Evolutionary conservation across 2,113 vertebrate species (phyloP).

Genomic region (Nymphicus hollandicus): DNA sequence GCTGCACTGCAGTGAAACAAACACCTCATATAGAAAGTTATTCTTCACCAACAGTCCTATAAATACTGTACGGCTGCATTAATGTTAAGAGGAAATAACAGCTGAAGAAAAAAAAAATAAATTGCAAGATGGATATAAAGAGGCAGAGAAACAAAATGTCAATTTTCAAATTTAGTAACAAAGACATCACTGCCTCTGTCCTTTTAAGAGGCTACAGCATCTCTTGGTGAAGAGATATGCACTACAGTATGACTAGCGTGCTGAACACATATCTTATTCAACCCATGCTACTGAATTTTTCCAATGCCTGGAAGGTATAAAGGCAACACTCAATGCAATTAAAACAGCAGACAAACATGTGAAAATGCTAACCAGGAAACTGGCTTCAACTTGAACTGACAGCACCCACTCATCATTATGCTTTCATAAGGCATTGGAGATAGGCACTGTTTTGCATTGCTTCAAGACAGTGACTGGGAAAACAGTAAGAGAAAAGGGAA

Average conservation of each 20-base stretch:
- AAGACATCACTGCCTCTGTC: not conserved
- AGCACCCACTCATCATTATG: not conserved
- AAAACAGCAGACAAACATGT: not conserved
- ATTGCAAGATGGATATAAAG: not conserved
- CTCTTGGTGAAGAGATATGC: not conserved
- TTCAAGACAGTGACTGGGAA: not conserved
- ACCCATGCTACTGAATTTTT: not conserved
- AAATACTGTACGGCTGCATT: not conserved
- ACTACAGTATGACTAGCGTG: not conserved
- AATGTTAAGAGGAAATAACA: not conserved
- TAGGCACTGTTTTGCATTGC: accelerated
- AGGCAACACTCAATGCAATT: not conserved
- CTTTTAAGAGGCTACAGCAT: not conserved
- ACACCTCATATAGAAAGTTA: not conserved
- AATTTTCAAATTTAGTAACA: not conserved
- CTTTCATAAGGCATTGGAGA: not conserved
- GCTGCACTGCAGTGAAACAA: not conserved
- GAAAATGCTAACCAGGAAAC: not conserved
- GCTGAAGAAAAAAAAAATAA: not conserved
- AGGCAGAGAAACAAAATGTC: not conserved
- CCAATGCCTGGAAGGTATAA: not conserved
- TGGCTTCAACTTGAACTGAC: not conserved
- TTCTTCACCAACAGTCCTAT: not conserved
- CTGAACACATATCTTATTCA: not conserved
- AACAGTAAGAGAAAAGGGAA: not conserved